Evolutionary conservation across 2,113 vertebrate genomes (phyloP), one percentile per base, ranked within the genome.

Genomic region (Equus quagga): DNA sequence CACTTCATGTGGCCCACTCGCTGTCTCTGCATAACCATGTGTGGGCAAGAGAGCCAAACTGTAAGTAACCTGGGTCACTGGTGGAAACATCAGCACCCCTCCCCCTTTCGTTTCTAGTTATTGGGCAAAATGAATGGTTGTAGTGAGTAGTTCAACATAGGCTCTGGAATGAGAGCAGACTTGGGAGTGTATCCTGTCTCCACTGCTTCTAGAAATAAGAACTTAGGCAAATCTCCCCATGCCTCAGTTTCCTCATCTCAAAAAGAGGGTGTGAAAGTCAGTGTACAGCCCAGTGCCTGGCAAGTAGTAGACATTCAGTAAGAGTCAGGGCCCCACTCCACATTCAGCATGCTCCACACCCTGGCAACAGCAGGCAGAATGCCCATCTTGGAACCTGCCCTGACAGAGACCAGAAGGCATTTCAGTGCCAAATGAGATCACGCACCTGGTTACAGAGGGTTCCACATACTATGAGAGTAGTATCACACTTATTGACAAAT

Each of bases 51-150:
- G n/a, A 67, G 41, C 54, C 26, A 31, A 46, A 64, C 79, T 67
- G 94, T 94, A 79, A 96, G 81, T 91, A 64, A 78, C 54, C 54
- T 85, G 28, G 80, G 33, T 21, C 33, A 28, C n/a, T 72, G 65
- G 31, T 15, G 23, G 75, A 73, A 58, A 36, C 54, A 15, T 24
- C 54, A 6, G 8, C 19, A 10, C 19, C 21, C 46, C 36, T 69
- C 10, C 23, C 13, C 33, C 31, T 21, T 56, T 60, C 58, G 26
- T 83, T 46, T 24, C 84, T 90, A 15, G 19, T 36, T 78, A 62
- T 7, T 5, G 33, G 23, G 54, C 65, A 60, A 10, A 54, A 31
- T 36, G 6, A 75, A 11, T 33, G 56, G 28, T 75, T 46, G 5
- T 24, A 86, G 26, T n/a, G n/a, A 72, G 28, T 26, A 41, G 9